A percentile compares a stretch with the other conserved stretches of the same genome.
Evolutionary conservation across 2,888 invertebrate species (phyloP).

Genomic region (Iselma pallidipennis): DNA sequence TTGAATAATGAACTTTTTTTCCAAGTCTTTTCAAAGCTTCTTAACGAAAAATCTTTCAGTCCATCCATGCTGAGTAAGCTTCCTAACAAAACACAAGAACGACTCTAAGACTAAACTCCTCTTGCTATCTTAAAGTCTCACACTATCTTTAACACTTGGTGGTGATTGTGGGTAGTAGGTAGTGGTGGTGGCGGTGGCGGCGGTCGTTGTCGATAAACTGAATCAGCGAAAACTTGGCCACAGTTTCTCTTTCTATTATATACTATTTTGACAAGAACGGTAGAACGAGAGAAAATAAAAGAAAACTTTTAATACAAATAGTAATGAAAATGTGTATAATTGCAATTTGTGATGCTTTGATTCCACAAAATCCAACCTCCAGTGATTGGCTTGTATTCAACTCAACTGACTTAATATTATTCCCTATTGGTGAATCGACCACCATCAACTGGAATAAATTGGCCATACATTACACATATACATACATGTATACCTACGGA

Average conservation of each 20-base stretch:
- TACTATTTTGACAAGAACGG: too few relatives aligned
- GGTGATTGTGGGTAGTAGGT: too few relatives aligned
- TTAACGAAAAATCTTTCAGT: constrained; percentile 18
- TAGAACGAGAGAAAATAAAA: background rate
- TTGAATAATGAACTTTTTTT: constrained; percentile 21
- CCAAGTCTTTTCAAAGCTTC: constrained; percentile 10
- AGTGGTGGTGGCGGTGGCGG: too few relatives aligned
- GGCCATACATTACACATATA: background rate
- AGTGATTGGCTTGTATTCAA: background rate
- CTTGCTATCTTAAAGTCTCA: background rate
- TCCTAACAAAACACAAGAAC: background rate
- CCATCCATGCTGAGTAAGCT: constrained; percentile 21
- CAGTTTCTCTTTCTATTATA: background rate
- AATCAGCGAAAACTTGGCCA: constrained; percentile 20
- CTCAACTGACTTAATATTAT: background rate
- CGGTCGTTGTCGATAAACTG: constrained; percentile 16
- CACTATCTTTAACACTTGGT: constrained; percentile 8
- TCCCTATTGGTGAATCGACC: background rate
- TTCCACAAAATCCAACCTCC: background rate
- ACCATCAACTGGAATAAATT: background rate
- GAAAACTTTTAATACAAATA: constrained; percentile 15
- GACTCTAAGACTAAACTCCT: background rate
- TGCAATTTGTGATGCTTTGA: constrained; percentile 4
- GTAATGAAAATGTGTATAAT: constrained; percentile 14
- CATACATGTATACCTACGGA: too few relatives aligned